Evolutionary conservation across 2,113 vertebrate genomes (phyloP).

Genomic region (Paramormyrops kingsleyae): DNA sequence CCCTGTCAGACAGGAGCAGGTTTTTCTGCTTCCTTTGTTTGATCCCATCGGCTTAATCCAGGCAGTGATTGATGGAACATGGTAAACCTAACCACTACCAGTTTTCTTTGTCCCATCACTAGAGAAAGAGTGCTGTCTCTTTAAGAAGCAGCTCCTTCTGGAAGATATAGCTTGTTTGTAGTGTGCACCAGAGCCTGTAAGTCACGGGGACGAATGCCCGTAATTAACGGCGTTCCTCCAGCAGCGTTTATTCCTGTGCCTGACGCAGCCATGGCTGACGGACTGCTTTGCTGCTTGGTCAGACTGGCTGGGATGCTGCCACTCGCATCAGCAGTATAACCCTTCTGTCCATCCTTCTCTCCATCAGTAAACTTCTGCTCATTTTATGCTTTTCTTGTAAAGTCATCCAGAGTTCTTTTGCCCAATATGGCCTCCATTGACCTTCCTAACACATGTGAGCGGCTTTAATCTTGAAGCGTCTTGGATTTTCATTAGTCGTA

Average conservation of each 20-base stretch:
- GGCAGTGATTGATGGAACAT: neutral
- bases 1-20: neutral
- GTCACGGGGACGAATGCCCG: neutral
- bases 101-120: neutral
- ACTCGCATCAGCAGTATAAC: neutral
- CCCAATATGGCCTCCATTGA: neutral
- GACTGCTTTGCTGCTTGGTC: neutral
- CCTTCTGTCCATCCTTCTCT: neutral
- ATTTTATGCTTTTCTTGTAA: neutral
- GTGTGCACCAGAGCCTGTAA: constrained; percentile 8
- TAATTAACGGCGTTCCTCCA: neutral
- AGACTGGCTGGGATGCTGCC: neutral
- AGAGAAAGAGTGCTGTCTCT: neutral
- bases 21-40: neutral
- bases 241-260: neutral
- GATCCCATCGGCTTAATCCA: neutral
- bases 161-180: neutral
- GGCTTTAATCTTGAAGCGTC: neutral
- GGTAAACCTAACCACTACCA: neutral
- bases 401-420: neutral
- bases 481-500: neutral
- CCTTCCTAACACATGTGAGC: neutral
- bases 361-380: neutral
- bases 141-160: neutral
- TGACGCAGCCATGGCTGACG: neutral